These are phyloP conservation scores for Bembecia ichneumoniformis DNA, from an alignment of 2,888 invertebrate species.

Conservation along the genomic window DNA sequence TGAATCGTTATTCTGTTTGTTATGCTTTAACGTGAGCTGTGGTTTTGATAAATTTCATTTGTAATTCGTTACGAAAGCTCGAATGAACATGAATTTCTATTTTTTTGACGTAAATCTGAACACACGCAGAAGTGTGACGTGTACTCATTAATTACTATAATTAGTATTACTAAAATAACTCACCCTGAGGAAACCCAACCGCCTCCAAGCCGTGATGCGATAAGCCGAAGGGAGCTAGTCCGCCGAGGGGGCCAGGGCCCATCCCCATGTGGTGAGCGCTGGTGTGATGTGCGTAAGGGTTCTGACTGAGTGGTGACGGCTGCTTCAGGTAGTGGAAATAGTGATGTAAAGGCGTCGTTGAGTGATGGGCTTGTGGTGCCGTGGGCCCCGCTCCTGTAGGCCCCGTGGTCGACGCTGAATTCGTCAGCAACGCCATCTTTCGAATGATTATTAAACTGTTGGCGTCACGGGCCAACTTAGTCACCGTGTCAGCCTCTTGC, in stretches of 20 bases:
- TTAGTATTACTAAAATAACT: constrained; percentile 14
- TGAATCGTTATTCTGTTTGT: background rate
- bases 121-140: too few relatives aligned
- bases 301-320: constrained; percentile 65
- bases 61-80: background rate
- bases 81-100: background rate
- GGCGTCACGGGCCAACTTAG: constrained; percentile 24
- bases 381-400: constrained; percentile 47
- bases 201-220: constrained; percentile 63
- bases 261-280: constrained; percentile 69
- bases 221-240: constrained; percentile 60
- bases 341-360: constrained; percentile 69
- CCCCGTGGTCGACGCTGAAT: constrained; percentile 49
- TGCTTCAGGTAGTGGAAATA: constrained; percentile 74
- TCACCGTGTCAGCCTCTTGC: constrained; percentile 53
- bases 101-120: too few relatives aligned
- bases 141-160: background rate
- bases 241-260: constrained; percentile 67
- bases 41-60: background rate
- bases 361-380: constrained; percentile 59
- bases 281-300: constrained; percentile 60
- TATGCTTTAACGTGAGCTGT: background rate
- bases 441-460: background rate
- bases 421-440: constrained; percentile 63
- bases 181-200: constrained; percentile 69